phyloP scores from a whole-genome alignment of 2,797 vertebrate genomes.

The Pitangus sulphuratus region DNA sequence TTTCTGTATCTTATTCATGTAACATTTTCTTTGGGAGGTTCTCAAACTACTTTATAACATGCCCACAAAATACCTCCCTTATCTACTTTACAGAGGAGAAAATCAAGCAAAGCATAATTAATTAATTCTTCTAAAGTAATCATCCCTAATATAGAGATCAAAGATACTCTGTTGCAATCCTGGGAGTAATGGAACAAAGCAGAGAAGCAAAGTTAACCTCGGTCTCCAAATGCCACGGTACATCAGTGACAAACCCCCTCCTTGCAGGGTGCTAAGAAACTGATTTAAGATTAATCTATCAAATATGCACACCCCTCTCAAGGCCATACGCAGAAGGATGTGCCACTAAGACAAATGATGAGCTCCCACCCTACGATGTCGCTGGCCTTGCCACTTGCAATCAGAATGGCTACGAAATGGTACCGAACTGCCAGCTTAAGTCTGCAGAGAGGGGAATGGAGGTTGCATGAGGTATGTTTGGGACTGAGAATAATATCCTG shows the following conservation, averaged over 20 bases:
- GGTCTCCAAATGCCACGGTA: not conserved
- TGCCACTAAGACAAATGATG: not conserved
- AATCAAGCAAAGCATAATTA: slow-evolving; percentile 5
- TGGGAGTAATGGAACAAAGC: not conserved
- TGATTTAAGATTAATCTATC: not conserved
- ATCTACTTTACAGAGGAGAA: not conserved
- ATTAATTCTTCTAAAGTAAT: slow-evolving; percentile 34
- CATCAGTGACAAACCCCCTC: not conserved
- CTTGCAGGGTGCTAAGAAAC: not conserved
- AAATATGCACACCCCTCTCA: not conserved
- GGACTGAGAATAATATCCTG: not conserved
- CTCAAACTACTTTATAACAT: not conserved
- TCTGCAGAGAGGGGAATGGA: not conserved
- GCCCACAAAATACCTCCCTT: not conserved
- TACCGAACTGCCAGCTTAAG: not conserved
- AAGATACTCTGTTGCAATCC: not conserved
- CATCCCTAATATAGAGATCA: not conserved
- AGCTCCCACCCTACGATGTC: not conserved
- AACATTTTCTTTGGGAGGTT: not conserved
- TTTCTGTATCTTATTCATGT: not conserved
- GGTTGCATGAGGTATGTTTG: not conserved
- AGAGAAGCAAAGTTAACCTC: not conserved
- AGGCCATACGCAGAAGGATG: not conserved
- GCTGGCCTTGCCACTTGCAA: not conserved
- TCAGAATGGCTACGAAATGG: not conserved